Evolutionary conservation across 2,113 vertebrate species (phyloP), one percentile per base, ranked within the genome.

Genomic region (Sterrhoptilus dennistouni): DNA sequence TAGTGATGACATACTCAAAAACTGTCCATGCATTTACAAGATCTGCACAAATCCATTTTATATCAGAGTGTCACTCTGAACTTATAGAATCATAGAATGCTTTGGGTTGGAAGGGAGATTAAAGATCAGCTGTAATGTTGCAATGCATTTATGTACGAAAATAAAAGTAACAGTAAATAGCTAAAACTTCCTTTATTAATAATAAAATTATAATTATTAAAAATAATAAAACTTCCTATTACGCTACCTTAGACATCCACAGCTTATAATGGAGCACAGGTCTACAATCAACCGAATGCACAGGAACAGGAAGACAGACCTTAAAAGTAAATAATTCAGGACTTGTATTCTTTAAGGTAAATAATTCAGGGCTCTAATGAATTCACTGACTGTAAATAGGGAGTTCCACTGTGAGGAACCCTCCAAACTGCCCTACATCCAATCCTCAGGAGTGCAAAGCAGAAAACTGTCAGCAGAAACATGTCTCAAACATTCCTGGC

Each of bases 321-420:
- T 96, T 87, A 89, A 93, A 96, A 61, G 91, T 97, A 96, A 96
- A 97, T 96, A 94, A 97, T 95, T 96, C 88, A 96, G 42, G 50
- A 66, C 66, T 77, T 96, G 87, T 91, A 90, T 90, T 90, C 87
- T 91, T 91, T 66, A 83, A 96, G 84, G 95, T 96, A 94, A 96
- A 97, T 96, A 95, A 97, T 96, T 95, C 69, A 97, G 82, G 81
- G 78, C 90, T 86, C 50, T 96, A 85, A 96, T 59, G 90, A 96
- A 96, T 83, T 95, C 31, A 1, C 42, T 50, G 60, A 77, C 82
- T 93, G 66, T 57, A 93, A 91, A 74, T 16, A 63, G 50, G 78
- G 85, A 96, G 50, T 76, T 95, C 65, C 71, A 70, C 47, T n/a
- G 47, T 47, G n/a, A 83, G 68, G 52, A 94, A 80, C 59, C 33